Conservation (phyloP, 2,113 vertebrate species). For the Heterocephalus glaber region DNA sequence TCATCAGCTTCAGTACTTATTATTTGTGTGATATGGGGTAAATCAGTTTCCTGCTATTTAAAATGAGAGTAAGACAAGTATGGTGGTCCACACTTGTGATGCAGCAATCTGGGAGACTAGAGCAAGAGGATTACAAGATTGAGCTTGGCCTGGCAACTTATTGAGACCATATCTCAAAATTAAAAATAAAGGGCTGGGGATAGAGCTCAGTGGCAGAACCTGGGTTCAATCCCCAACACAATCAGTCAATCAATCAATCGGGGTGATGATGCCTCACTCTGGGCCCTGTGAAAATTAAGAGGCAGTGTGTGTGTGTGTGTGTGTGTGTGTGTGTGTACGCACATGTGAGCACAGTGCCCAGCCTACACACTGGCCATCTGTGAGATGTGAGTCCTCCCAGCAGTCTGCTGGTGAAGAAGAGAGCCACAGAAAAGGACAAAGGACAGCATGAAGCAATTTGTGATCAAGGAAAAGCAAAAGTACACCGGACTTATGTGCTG, state of each 20-base stretch:
- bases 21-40: background rate
- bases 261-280: background rate
- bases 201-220: background rate
- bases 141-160: background rate
- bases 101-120: too few relatives aligned
- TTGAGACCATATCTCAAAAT: background rate
- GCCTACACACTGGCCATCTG: background rate
- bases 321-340: background rate
- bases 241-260: background rate
- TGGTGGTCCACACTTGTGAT: background rate
- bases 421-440: background rate
- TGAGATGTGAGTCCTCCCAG: background rate
- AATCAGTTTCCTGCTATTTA: background rate
- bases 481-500: background rate
- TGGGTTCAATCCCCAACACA: background rate
- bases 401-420: background rate
- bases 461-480: background rate
- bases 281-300: background rate
- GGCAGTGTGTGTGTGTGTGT: background rate
- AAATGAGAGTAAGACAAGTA: background rate
- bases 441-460: background rate
- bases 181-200: background rate
- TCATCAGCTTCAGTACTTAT: background rate
- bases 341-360: background rate
- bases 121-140: background rate